Percentiles rank a stretch among this genome's conserved stretches.
Conservation (phyloP, 2,113 vertebrate genomes). For the Forbesichthys papilliferus region DNA sequence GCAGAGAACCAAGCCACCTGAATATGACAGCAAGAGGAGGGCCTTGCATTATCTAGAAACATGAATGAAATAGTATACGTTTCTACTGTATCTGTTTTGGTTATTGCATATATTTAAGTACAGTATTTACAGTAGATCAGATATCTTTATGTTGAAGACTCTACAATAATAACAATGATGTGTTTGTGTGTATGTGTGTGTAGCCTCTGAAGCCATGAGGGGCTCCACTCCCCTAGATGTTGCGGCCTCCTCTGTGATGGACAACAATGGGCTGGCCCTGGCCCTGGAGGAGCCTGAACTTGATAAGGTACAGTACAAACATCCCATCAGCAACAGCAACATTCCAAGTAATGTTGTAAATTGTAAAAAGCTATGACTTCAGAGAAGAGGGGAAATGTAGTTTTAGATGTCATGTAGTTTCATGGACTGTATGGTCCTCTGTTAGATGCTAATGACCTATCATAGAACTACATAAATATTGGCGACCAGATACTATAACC, state of each 20-base stretch:
- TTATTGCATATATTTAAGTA: no score
- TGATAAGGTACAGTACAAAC: slow-evolving; percentile 78
- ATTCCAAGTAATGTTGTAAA: background rate
- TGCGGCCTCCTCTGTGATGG: slow-evolving; percentile 97
- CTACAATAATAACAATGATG: background rate
- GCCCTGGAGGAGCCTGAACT: slow-evolving; percentile 93
- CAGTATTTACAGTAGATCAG: no score
- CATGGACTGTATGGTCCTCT: no score
- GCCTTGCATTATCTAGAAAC: slow-evolving; percentile 6
- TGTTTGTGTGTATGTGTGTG: slow-evolving; percentile 7
- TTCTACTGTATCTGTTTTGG: no score
- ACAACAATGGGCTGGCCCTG: slow-evolving; percentile 94
- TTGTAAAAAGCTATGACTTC: background rate
- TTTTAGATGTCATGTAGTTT: no score
- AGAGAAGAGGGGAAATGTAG: no score
- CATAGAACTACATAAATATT: no score
- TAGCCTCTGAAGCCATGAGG: slow-evolving; percentile 95
- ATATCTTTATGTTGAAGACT: no score
- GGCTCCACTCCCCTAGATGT: slow-evolving; percentile 96
- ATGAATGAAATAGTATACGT: slow-evolving; percentile 1
- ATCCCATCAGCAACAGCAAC: background rate
- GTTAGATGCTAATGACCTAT: no score
- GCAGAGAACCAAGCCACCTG: slow-evolving; percentile 31
- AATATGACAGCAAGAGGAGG: slow-evolving; percentile 21
- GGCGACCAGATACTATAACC: no score